Evolutionary conservation across 92 coral and sea anemone genomes (phyloP).

Genomic region (Pocillopora meandrina): DNA sequence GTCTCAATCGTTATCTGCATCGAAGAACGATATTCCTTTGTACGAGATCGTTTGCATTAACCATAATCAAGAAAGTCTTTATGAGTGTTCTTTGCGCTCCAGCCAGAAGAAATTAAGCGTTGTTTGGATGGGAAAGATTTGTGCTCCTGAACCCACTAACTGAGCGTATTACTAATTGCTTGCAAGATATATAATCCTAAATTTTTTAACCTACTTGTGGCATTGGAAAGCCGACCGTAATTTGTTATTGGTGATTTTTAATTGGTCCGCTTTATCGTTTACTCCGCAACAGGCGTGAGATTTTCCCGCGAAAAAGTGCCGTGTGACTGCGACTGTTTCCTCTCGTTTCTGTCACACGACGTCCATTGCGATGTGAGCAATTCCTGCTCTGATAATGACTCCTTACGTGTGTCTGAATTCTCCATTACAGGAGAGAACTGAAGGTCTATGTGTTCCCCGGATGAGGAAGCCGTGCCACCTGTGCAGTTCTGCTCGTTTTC

Average conservation of each 20-base stretch:
- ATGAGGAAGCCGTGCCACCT: not conserved
- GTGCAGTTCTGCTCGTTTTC: constrained; percentile 30
- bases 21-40: too few relatives aligned
- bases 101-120: too few relatives aligned
- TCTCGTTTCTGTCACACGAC: not conserved
- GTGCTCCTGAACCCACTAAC: too few relatives aligned
- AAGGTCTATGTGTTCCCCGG: constrained; percentile 18
- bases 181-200: too few relatives aligned
- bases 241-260: not conserved
- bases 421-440: constrained; percentile 22
- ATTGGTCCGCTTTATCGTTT: not conserved
- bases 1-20: too few relatives aligned
- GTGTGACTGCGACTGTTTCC: constrained; percentile 29
- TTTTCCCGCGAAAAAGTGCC: constrained; percentile 33
- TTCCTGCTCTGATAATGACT: constrained; percentile 28
- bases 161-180: too few relatives aligned
- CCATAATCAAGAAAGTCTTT: too few relatives aligned
- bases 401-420: not conserved
- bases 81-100: too few relatives aligned
- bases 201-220: too few relatives aligned
- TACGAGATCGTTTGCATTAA: too few relatives aligned
- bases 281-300: constrained; percentile 36
- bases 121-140: too few relatives aligned
- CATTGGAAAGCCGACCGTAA: too few relatives aligned
- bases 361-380: not conserved